Evolutionary conservation across 1,140 invertebrate genomes (phyloP).

Genomic region (Tetramorium parvispinum): DNA sequence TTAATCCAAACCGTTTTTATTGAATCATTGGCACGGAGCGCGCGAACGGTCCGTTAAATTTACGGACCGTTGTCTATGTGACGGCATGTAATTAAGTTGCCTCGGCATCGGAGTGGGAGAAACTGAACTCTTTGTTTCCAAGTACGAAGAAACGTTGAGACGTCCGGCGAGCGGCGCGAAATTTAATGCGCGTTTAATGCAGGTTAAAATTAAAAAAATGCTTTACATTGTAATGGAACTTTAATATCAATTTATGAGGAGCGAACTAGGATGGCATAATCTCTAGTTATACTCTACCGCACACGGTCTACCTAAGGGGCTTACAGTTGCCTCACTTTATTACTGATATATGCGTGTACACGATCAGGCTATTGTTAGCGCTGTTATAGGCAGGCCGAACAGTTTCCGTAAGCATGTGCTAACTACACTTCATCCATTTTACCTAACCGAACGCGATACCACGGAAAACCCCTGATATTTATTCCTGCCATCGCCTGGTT

Average conservation of each 20-base stretch:
- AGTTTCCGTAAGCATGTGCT: conserved; percentile 59
- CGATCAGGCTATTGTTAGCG: conserved; percentile 64
- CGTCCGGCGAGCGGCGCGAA: conserved; percentile 8
- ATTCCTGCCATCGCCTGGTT: conserved; percentile 77
- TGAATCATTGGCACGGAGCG: conserved; percentile 24
- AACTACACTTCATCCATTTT: conserved; percentile 66
- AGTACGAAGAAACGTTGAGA: neutral
- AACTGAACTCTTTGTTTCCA: neutral
- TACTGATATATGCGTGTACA: conserved; percentile 76
- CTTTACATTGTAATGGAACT: conserved; percentile 65
- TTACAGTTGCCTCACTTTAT: conserved; percentile 75
- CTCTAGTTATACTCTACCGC: conserved; percentile 65
- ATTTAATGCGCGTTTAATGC: conserved; percentile 55
- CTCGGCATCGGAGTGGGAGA: neutral
- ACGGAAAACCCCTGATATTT: conserved; percentile 72
- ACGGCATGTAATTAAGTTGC: conserved; percentile 42
- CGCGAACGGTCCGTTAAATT: conserved; percentile 18
- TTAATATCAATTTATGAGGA: conserved; percentile 75
- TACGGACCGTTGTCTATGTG: neutral
- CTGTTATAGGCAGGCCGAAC: conserved; percentile 66
- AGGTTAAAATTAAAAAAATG: conserved; percentile 46
- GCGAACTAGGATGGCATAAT: conserved; percentile 67
- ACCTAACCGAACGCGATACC: conserved; percentile 49
- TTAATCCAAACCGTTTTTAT: conserved; percentile 56
- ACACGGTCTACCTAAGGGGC: conserved; percentile 69